Conservation (phyloP, 2,113 vertebrate species). For the Genyomyrus donnyi region DNA sequence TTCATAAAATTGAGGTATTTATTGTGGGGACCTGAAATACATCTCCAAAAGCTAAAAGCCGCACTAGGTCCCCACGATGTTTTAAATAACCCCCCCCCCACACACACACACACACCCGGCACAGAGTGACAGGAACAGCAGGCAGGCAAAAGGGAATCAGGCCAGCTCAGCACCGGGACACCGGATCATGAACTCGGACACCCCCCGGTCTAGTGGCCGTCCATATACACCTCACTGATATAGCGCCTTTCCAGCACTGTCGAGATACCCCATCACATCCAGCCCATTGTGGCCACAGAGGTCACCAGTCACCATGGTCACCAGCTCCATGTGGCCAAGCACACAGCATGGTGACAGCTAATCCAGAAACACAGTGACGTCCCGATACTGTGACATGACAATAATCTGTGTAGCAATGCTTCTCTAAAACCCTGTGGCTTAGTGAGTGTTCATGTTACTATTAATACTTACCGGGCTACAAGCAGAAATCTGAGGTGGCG, state of each 20-base stretch:
- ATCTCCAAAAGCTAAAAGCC: background rate
- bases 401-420: background rate
- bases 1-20: background rate
- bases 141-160: background rate
- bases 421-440: background rate
- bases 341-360: background rate
- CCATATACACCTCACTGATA: background rate
- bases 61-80: background rate
- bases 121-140: background rate
- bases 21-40: background rate
- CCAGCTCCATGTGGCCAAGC: background rate
- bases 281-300: background rate
- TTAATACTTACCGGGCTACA: background rate
- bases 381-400: background rate
- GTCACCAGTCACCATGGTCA: no score
- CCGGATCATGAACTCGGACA: background rate
- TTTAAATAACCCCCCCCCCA: background rate
- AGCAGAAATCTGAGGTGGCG: background rate
- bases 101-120: background rate
- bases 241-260: background rate
- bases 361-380: background rate
- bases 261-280: background rate
- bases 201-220: background rate
- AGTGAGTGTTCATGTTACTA: background rate
- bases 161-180: background rate